Conservation (phyloP, 2,797 vertebrate species). For the Phalanger gymnotis region DNA sequence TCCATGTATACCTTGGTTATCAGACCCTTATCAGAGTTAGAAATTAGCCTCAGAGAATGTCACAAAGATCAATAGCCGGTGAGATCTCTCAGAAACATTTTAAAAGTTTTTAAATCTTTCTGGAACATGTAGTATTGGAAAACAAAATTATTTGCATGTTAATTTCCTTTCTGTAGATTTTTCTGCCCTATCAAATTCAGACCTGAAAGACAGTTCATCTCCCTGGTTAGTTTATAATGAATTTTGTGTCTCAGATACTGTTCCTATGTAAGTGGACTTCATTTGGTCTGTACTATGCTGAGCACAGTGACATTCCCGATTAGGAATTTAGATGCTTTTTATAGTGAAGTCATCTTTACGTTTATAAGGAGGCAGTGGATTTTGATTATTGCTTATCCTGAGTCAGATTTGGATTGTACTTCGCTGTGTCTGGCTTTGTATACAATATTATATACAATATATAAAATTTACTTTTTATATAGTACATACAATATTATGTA, state of each 20-base stretch:
- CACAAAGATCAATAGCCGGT: conserved; percentile 18
- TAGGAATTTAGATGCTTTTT: not conserved
- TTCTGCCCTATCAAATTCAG: conserved; percentile 38
- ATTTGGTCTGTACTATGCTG: conserved; percentile 37
- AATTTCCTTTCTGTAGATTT: not conserved
- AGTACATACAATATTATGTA: not conserved
- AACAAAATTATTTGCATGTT: conserved; percentile 35
- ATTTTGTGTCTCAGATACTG: conserved; percentile 34
- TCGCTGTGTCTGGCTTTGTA: not conserved
- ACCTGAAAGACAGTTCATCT: conserved; percentile 27
- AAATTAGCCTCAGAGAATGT: conserved; percentile 36
- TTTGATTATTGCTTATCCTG: not conserved
- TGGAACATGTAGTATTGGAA: conserved; percentile 25
- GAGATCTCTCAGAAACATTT: conserved; percentile 18
- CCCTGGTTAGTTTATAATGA: conserved; percentile 45
- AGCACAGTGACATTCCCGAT: not conserved
- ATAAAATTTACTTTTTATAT: conserved; percentile 7
- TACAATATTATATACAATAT: conserved; percentile 37
- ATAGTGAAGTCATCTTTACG: not conserved
- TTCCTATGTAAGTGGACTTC: conserved; percentile 28
- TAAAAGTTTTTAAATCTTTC: conserved; percentile 38
- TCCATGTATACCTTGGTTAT: not conserved
- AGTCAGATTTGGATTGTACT: not conserved
- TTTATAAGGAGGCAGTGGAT: not conserved
- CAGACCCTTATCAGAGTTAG: not conserved